A percentile compares a stretch with the other conserved stretches of the same genome.
These are phyloP conservation scores for Campodea augens DNA, from an alignment of 1,140 invertebrate genomes.

Conservation along the genomic window DNA sequence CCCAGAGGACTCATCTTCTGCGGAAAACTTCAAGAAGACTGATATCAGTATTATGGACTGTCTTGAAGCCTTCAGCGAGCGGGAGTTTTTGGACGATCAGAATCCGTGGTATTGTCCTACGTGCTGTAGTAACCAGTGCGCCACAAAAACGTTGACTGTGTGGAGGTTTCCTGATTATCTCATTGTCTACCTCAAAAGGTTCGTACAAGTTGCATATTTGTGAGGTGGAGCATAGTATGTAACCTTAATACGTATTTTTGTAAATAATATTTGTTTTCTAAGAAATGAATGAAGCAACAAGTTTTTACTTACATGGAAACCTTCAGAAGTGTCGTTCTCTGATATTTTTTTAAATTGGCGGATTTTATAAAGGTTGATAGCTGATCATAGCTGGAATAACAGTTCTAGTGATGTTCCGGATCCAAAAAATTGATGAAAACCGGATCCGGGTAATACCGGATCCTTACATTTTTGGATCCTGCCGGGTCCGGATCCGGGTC, in stretches of 20 bases:
- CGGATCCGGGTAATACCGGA: no score
- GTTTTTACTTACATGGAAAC: background rate
- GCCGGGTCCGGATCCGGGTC: no score
- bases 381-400: no score
- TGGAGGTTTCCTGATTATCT: slow-evolving; percentile 47
- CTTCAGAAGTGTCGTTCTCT: no score
- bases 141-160: slow-evolving; percentile 46
- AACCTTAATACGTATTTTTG: slow-evolving; percentile 1
- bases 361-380: no score
- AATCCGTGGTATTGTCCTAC: slow-evolving; percentile 52
- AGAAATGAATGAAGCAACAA: background rate
- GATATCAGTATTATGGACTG: slow-evolving; percentile 42
- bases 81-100: slow-evolving; percentile 44
- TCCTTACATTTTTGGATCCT: no score
- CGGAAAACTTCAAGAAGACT: slow-evolving; percentile 23
- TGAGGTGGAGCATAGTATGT: slow-evolving; percentile 2
- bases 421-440: no score
- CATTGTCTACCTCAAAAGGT: slow-evolving; percentile 52
- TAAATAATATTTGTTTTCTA: slow-evolving; percentile 4
- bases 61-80: slow-evolving; percentile 45
- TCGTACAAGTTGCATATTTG: slow-evolving; percentile 7
- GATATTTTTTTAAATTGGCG: no score
- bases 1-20: background rate
- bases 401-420: no score
- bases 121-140: slow-evolving; percentile 43